Evolutionary conservation across 2,888 invertebrate genomes (phyloP), one percentile per base, ranked within the genome.

Genomic region (Amphimallon solstitiale): DNA sequence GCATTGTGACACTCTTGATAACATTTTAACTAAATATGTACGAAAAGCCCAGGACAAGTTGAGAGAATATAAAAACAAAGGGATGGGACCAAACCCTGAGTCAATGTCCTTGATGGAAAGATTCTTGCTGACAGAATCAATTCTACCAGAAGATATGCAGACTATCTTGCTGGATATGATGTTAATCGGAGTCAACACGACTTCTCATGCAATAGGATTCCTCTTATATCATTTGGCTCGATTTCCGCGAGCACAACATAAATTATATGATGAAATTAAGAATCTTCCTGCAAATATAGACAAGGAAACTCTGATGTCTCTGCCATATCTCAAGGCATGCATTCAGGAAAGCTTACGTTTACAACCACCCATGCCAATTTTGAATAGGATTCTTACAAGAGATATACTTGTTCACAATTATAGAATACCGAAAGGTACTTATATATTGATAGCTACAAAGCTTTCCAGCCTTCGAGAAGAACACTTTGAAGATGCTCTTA

Each of bases 211-310:
- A 1, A 84, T 86, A 74, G 85, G 87, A 0, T 90, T 90, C 74
- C 75, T 89, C 23, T 72, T 92, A 63, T 92, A 91, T 76, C 86
- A 88, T 73, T 79, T 93, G 72, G 88, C 92, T 0, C 87, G 85
- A 71, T 86, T 89, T 77, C 89, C 88, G 45, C 84, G 86, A 65
- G 84, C 84, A 5, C 92, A 92, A 77, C 85, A 85, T 61, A 82
- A 81, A 64, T 80, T 92, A 0, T 85, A 84, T 69, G 83, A 87
- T n/a, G 92, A 92, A 82, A 81, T 90, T 17, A 77, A 77, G 35
- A 70, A 71, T 14, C 54, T 71, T 2, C 71, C 78, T 38, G 74
- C 80, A 0, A 80, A 79, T 49, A 67, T 70, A 1, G 72, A 72
- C 4, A 78, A 78, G 38, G 74, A 76, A 2, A 71, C 71, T 7